phyloP scores from a whole-genome alignment of 2,888 invertebrate genomes.

The Meghimatium bilineatum region DNA sequence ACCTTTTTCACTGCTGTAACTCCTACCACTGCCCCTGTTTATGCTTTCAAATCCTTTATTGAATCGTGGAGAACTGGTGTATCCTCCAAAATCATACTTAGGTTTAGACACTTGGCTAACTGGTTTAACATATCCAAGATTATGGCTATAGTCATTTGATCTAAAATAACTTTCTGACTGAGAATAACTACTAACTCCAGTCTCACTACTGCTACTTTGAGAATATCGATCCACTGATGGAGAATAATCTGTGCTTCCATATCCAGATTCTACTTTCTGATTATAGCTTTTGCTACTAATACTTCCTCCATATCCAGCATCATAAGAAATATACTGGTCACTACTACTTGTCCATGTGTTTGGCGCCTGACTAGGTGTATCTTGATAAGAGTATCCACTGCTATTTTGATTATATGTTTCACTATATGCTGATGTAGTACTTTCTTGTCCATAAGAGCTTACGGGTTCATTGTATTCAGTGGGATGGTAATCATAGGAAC shows the following conservation, averaged over 20 bases:
- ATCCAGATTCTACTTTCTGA: not conserved
- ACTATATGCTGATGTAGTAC: not conserved
- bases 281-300: not conserved
- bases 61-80: conserved; percentile 17
- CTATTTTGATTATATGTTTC: not conserved
- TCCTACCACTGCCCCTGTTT: not conserved
- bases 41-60: not conserved
- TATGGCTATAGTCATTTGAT: not conserved
- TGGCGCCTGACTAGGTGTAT: not conserved
- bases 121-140: not conserved
- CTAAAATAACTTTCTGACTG: not conserved
- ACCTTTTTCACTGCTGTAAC: not conserved
- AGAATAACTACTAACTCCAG: conserved; percentile 1
- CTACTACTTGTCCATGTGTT: not conserved
- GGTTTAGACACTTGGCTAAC: not conserved
- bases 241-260: not conserved
- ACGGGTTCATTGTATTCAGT: not conserved
- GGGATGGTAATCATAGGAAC: conserved; percentile 10
- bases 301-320: not conserved
- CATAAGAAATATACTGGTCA: conserved; percentile 25
- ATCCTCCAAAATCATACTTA: conserved; percentile 22
- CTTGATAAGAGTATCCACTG: conserved; percentile 13
- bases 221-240: conserved; percentile 9
- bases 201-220: not conserved
- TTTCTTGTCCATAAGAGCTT: not conserved